These are phyloP conservation scores for Oreotragus oreotragus DNA, from an alignment of 2,113 vertebrate genomes.

Conservation along the genomic window DNA sequence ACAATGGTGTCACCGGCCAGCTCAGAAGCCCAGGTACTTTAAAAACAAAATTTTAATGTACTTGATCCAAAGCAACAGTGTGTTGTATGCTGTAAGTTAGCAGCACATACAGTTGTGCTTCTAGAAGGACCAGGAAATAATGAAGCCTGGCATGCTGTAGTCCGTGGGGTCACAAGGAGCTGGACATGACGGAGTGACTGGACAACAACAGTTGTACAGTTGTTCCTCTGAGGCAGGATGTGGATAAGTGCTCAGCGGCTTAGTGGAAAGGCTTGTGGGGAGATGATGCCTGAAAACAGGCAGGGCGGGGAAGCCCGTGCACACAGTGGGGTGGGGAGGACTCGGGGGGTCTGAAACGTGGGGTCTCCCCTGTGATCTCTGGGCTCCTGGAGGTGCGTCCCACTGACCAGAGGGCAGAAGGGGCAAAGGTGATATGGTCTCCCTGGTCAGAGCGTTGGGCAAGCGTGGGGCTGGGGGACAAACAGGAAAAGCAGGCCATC, in stretches of 20 bases:
- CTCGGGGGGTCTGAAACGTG: fast-evolving
- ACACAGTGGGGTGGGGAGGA: neutral
- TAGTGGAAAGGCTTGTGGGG: neutral
- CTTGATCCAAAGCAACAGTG: neutral
- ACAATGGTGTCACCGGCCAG: conserved; percentile 26
- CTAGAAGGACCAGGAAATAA: neutral
- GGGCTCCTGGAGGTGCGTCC: neutral
- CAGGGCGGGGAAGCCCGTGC: neutral
- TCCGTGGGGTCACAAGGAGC: neutral
- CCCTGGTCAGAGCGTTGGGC: neutral
- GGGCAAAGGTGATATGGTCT: neutral
- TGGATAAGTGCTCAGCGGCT: neutral
- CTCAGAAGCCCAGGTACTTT: conserved; percentile 67
- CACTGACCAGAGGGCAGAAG: neutral
- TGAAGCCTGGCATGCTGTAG: neutral
- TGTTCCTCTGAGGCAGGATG: neutral
- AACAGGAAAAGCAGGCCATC: neutral
- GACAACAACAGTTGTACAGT: fast-evolving
- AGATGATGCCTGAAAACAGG: neutral
- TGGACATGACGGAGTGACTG: neutral
- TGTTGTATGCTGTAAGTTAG: neutral
- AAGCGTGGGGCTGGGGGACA: neutral
- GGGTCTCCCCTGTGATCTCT: neutral
- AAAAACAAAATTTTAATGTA: neutral
- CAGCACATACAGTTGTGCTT: neutral